Conservation (phyloP, 35 echinoderm and acorn worm genomes). For the Apostichopus californicus region DNA sequence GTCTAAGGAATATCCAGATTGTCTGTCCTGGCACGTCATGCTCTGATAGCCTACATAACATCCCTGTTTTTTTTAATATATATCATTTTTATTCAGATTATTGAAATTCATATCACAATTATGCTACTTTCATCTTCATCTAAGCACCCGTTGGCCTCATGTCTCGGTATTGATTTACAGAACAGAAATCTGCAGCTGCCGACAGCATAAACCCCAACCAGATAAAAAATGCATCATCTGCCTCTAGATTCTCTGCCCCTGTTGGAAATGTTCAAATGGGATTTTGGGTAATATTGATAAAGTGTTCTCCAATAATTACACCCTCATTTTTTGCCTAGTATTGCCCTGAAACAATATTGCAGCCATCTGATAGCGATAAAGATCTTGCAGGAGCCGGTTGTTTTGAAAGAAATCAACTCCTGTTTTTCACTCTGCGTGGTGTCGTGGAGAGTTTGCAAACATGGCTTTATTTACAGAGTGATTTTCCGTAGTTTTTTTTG, state of each 20-base stretch:
- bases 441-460: not conserved
- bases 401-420: not conserved
- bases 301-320: not conserved
- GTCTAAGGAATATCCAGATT: no score
- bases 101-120: not conserved
- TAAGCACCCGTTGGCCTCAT: not conserved
- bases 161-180: constrained; percentile 1
- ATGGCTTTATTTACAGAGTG: not conserved
- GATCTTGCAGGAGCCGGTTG: not conserved
- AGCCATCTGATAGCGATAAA: not conserved
- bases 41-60: no score
- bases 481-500: not conserved
- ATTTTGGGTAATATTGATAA: not conserved
- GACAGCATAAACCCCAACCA: not conserved
- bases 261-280: not conserved
- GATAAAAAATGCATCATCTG: not conserved
- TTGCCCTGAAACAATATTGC: not conserved
- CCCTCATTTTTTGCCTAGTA: not conserved
- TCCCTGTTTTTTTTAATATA: no score
- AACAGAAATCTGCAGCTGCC: not conserved
- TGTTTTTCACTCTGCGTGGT: not conserved
- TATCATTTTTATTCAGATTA: not conserved
- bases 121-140: not conserved
- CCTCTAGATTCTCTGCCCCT: not conserved
- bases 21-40: no score